Conservation (phyloP, 2,797 vertebrate genomes). For the Hoplostethus atlanticus region DNA sequence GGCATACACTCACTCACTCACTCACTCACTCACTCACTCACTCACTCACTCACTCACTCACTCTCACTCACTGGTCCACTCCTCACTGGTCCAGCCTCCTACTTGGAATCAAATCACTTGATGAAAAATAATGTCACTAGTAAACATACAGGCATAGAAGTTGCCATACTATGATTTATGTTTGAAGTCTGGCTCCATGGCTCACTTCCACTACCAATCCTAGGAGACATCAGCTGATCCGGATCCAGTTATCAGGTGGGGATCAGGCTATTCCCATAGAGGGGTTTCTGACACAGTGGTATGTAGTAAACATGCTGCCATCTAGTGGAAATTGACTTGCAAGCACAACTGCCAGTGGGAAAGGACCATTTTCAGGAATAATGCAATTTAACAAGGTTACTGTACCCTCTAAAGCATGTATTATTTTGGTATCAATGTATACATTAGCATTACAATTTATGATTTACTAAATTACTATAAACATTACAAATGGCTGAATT, state of each 20-base stretch:
- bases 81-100: not conserved
- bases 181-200: conserved; percentile 39
- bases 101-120: not conserved
- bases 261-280: conserved; percentile 22
- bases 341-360: conserved; percentile 37
- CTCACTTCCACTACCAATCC: conserved; percentile 29
- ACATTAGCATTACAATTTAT: no score
- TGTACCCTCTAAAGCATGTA: not conserved
- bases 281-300: not conserved
- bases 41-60: not conserved
- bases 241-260: conserved; percentile 46
- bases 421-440: no score
- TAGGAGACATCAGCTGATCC: conserved; percentile 43
- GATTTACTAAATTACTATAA: no score
- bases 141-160: not conserved
- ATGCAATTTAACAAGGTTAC: not conserved
- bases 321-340: conserved; percentile 50
- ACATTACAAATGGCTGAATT: no score
- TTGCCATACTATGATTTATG: not conserved
- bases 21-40: not conserved
- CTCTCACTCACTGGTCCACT: no score
- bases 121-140: not conserved
- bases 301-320: conserved; percentile 63
- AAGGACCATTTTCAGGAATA: not conserved
- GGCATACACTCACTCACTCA: not conserved